Evolutionary conservation across 2,113 vertebrate genomes (phyloP), one percentile per base, ranked within the genome.

Genomic region (Ammodramus savannarum): DNA sequence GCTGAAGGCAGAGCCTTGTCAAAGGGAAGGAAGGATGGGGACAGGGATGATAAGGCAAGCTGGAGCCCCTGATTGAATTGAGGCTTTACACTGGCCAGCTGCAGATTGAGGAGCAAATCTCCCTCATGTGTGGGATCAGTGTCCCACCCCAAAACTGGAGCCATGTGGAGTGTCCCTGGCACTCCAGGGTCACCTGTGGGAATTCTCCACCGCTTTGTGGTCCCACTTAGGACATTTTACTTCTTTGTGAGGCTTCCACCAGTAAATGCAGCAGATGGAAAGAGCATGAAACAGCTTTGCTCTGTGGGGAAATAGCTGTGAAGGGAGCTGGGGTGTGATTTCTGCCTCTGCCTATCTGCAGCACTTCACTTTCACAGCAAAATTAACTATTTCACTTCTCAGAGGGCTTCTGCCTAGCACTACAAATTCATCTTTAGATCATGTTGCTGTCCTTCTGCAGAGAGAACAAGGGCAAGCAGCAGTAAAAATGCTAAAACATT

Each of bases 361-460:
- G 54, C 11, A 14, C 17, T 80, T 32, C 13, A 14, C 36, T 79
- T 78, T 38, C 57, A 62, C 27, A 79, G 48, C 32, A 55, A 66
- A 92, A 78, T 66, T n/a, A 88, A 74, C 75, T 41, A 7, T 58
- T 85, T 59, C 52, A 38, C 34, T 90, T 78, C 51, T 87, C 78
- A 74, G 62, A 51, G 44, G 22, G 15, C 52, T 83, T 85, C 39
- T 80, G 15, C 11, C 38, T 44, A 32, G 52, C 29, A 41, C 48
- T 63, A n/a, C 46, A 85, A 52, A 48, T 61, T 73, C 0, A 2
- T 77, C 31, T 87, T 41, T 29, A 65, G 16, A 13, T 62, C 27
- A 31, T 7, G 20, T 34, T 68, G 38, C 49, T 48, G 20, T 65
- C 31, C 69, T 88, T 57, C 66, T 65, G 78, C 68, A 61, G 73